Base-by-base conservation (phyloP, 2,797 vertebrate genomes). In the Moxostoma hubbsi region DNA sequence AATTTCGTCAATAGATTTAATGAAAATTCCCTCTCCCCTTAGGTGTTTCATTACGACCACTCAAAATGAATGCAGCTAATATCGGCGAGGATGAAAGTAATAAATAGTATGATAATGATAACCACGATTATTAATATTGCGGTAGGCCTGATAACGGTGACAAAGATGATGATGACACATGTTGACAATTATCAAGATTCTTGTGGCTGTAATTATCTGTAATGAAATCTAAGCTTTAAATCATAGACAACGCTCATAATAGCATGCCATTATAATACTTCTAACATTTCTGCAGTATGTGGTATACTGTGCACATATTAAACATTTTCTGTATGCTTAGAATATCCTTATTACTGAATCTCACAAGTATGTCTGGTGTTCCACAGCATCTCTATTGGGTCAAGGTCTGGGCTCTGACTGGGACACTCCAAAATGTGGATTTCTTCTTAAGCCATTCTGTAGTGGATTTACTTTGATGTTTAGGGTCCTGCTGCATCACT, bases 111-210 rank as follows among this genome's bases (percentile, higher is more conserved):
- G 86, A 83, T 89, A 86, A 87, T 75, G 84, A 87, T 87, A 90
- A 90, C 88, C 85, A 85, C 73, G 85, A 83, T 89, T 88, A 87
- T 83, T 87, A 87, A 86, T 78, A n/a, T 85, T 69, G 82, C 71
- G 81, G 87, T 79, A 83, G 79, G 57, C 24, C 66, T 47, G 76
- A 85, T 63, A 86, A 87, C 47, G 50, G 81, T 88, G 89, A 90
- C 88, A 86, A 79, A 79, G 81, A 77, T 73, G 87, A 89, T 83
- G 90, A 88, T 89, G 90, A 93, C 90, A 90, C 91, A 92, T 93
- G 92, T 88, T 83, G 88, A 89, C 89, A 86, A 92, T 93, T 90
- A 90, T 83, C 57, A 82, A 79, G 69, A 79, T 85, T 73, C 84
- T 83, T 11, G 76, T 53, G 81, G 83, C 73, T 79, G 68, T 83